phyloP scores from a whole-genome alignment of 2,797 vertebrate genomes.

The Spinibarbus caldwelli region DNA sequence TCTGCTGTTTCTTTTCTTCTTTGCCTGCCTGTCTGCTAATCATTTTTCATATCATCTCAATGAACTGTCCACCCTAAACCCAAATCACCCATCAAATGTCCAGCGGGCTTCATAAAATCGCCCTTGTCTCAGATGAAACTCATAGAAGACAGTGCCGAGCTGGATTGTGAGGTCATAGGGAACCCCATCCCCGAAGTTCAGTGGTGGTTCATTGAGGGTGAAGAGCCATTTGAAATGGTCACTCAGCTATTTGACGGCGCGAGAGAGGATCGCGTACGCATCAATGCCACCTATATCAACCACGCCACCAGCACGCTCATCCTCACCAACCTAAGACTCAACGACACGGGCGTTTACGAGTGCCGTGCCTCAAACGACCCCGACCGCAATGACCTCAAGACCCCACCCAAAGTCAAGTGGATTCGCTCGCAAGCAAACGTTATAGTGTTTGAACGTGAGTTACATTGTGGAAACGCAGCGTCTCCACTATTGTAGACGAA shows the following conservation, averaged over 20 bases:
- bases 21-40: constrained; percentile 54
- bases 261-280: constrained; percentile 80
- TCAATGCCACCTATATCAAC: constrained; percentile 89
- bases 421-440: constrained; percentile 95
- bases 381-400: constrained; percentile 92
- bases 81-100: constrained; percentile 64
- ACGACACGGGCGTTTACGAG: constrained; percentile 91
- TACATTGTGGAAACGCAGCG: constrained; percentile 66
- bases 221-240: constrained; percentile 80
- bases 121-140: constrained; percentile 87
- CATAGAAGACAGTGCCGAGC: constrained; percentile 77
- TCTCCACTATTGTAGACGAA: constrained; percentile 65
- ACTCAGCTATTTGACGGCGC: constrained; percentile 91
- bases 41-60: constrained; percentile 45
- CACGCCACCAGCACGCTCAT: constrained; percentile 87
- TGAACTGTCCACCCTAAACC: constrained; percentile 58
- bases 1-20: constrained; percentile 58
- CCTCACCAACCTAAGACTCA: constrained; percentile 79
- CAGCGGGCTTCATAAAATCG: constrained; percentile 90
- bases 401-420: constrained; percentile 94
- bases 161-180: constrained; percentile 92
- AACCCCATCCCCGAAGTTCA: constrained; percentile 92
- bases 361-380: constrained; percentile 96
- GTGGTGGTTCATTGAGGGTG: constrained; percentile 90
- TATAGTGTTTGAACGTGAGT: constrained; percentile 97